Conservation (phyloP, 2,888 invertebrate genomes). For the Eristalis tenax region DNA sequence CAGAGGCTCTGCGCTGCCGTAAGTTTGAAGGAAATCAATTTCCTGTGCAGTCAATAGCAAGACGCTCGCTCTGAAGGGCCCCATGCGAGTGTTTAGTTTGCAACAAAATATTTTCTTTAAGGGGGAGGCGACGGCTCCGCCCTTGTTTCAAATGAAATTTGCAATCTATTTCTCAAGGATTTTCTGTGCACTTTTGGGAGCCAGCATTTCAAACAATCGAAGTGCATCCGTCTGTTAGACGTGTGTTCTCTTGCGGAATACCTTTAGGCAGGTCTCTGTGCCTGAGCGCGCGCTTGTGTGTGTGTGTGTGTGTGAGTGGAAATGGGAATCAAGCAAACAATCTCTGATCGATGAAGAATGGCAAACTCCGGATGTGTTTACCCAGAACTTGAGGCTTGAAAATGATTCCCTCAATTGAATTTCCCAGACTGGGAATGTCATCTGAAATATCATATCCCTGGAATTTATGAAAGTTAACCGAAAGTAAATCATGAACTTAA, state of each 20-base stretch:
- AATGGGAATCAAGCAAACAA: slow-evolving; percentile 27
- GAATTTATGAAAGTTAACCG: slow-evolving; percentile 39
- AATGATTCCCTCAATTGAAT: slow-evolving; percentile 45
- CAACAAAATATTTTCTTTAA: slow-evolving; percentile 18
- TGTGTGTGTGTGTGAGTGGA: neutral
- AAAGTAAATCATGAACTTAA: slow-evolving; percentile 25
- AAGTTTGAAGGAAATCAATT: slow-evolving; percentile 65
- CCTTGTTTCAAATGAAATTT: slow-evolving; percentile 4
- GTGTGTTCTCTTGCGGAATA: slow-evolving; percentile 5
- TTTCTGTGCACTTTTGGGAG: neutral
- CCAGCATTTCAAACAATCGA: slow-evolving; percentile 36
- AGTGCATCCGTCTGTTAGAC: slow-evolving; percentile 33
- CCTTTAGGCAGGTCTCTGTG: slow-evolving; percentile 21
- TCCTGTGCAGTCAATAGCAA: slow-evolving; percentile 42
- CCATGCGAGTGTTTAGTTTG: slow-evolving; percentile 30
- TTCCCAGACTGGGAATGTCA: slow-evolving; percentile 29
- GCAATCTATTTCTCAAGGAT: neutral
- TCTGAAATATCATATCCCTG: slow-evolving; percentile 32
- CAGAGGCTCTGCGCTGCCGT: slow-evolving; percentile 12
- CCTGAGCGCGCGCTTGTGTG: neutral
- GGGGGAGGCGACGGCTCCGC: neutral
- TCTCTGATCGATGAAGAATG: slow-evolving; percentile 15
- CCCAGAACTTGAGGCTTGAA: slow-evolving; percentile 52
- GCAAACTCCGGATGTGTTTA: slow-evolving; percentile 51
- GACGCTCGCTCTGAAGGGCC: slow-evolving; percentile 16